Evolutionary conservation across 2,888 invertebrate genomes (phyloP), one percentile per base, ranked within the genome.

Genomic region (Thera obeliscata): DNA sequence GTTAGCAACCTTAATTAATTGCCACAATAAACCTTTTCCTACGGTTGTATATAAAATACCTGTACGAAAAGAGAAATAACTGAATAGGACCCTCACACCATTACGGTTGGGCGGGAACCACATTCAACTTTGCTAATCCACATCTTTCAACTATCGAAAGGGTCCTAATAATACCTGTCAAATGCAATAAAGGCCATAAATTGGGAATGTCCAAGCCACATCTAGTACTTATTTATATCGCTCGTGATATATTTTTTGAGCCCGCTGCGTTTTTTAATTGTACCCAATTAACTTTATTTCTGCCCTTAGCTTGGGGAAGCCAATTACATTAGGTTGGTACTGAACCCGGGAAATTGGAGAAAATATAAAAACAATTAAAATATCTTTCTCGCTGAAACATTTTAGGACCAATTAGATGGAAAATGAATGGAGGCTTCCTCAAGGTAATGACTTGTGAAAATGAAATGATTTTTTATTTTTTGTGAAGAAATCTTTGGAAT

Each of bases 221-320:
- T 85, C 82, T 73, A 85, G 83, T 9, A 50, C 54, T 64, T 61
- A 76, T 80, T 74, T 81, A 77, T 72, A 76, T 65, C 70, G 56
- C 68, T 69, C 48, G 68, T 73, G 75, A 81, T 81, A 85, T 79
- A 83, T 83, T 85, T 84, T 85, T 78, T 80, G 79, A 83, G 77
- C 76, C 79, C 77, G 73, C 84, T 82, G 83, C 82, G 77, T 84
- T 86, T 88, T 88, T 86, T 88, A 87, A 88, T 87, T 88, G 86
- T 84, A 82, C 79, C 84, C 87, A 89, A 88, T 89, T 89, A 87
- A 86, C 82, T 84, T 87, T 81, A 84, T 84, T 86, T 78, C 83
- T 77, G 77, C 83, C 81, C 81, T 81, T 76, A 76, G 80, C 80
- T 79, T 73, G 78, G 77, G 79, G 74, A 76, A 84, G 79, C 84